phyloP scores from a whole-genome alignment of 2,888 invertebrate genomes.

The Drosophila longiperda region DNA sequence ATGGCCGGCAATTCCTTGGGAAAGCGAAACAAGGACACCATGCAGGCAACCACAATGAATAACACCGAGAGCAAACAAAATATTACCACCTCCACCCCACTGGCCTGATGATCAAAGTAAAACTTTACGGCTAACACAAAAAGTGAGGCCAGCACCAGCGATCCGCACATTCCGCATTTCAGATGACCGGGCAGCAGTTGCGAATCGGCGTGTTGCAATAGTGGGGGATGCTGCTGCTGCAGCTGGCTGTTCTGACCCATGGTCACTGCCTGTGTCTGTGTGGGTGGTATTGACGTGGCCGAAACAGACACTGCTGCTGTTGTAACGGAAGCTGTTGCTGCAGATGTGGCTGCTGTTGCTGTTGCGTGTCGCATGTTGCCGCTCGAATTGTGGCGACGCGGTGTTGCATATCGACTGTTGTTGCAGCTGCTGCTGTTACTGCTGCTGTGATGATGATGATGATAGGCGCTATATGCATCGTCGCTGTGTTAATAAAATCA shows the following conservation, averaged over 20 bases:
- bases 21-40: conserved; percentile 87
- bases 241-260: conserved; percentile 61
- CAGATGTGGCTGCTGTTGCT: conserved; percentile 18
- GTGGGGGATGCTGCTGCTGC: conserved; percentile 68
- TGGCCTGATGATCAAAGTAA: conserved; percentile 89
- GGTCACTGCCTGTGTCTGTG: conserved; percentile 43
- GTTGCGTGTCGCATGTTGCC: conserved; percentile 55
- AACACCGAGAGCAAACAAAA: conserved; percentile 88
- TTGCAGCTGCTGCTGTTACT: conserved; percentile 42
- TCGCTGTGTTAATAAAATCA: conserved; percentile 39
- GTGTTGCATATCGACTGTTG: conserved; percentile 48
- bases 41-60: conserved; percentile 88
- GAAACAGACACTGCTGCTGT: conserved; percentile 20
- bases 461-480: conserved; percentile 68
- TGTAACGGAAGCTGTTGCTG: conserved; percentile 19
- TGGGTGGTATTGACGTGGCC: conserved; percentile 44
- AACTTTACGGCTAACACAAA: conserved; percentile 90
- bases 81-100: conserved; percentile 87
- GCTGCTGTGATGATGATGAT: conserved; percentile 61
- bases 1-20: conserved; percentile 83
- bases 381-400: conserved; percentile 62
- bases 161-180: conserved; percentile 90
- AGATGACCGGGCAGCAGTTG: conserved; percentile 86
- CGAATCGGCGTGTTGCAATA: conserved; percentile 73
- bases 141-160: conserved; percentile 89